phyloP scores from a whole-genome alignment of 2,797 vertebrate species.

The Enteromius afrohamiltoni region DNA sequence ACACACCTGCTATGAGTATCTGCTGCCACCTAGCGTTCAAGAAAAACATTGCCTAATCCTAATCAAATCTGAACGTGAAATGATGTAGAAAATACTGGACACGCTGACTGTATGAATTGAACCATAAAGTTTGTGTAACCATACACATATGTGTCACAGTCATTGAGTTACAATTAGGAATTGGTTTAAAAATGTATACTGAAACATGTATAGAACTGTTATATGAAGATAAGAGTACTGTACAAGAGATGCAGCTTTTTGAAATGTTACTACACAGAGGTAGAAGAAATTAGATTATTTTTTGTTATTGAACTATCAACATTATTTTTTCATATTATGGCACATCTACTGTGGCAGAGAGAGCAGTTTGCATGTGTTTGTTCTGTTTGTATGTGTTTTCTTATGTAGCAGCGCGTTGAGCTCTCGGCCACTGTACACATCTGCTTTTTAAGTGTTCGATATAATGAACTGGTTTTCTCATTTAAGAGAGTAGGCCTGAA shows the following conservation, averaged over 20 bases:
- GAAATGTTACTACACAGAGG: neutral
- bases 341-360: too few species aligned
- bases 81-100: neutral
- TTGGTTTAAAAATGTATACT: neutral
- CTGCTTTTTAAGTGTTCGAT: too few species aligned
- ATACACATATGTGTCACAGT: neutral
- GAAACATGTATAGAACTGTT: neutral
- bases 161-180: neutral
- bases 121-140: neutral
- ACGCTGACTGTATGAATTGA: neutral
- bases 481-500: neutral
- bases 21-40: conserved; percentile 43
- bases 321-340: neutral
- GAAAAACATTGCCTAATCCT: neutral
- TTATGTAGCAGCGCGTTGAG: too few species aligned
- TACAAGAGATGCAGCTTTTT: neutral
- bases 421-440: neutral
- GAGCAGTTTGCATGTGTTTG: too few species aligned
- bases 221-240: neutral
- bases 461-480: too few species aligned
- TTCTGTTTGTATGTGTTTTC: too few species aligned
- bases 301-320: neutral
- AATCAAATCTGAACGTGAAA: neutral
- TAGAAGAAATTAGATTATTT: neutral
- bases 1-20: neutral